Evolutionary conservation across 2,113 vertebrate genomes (phyloP), one percentile per base, ranked within the genome.

Genomic region (Strigops habroptila): DNA sequence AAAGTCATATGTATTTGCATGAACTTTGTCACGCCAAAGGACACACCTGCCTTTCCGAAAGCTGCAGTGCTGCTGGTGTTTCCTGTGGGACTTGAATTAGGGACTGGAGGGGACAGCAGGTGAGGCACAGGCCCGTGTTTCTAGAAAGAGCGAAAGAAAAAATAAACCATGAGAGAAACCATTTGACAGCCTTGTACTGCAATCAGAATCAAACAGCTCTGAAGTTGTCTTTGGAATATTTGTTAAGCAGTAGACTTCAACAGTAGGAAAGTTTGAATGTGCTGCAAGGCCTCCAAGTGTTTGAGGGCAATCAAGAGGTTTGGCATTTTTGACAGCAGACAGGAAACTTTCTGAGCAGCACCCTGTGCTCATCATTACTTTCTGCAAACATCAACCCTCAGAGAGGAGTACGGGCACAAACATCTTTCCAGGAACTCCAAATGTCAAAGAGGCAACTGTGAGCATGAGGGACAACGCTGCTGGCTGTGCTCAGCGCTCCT

Each of bases 91-190:
- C 60, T 62, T 70, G 55, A 68, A 28, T 55, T 53, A 75, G 12
- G 21, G 52, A 67, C 19, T 39, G 39, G 62, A 75, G 7, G 7
- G 18, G 23, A 90, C 9, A 10, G 27, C 44, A 74, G 35, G 30
- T 0, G 0, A 84, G 21, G 46, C 28, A 83, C 30, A 70, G 30
- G 11, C 17, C 28, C 14, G 33, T 1, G 0, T n/a, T 69, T 41
- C 22, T 17, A 65, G 30, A 30, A 92, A 44, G 4, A 37, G 48
- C 7, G 75, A 73, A 68, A 41, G 11, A 4, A 86, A 65, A 71
- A 53, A 41, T 48, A 71, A 48, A 79, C 1, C 7, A 30, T 67
- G 41, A 62, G 33, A 83, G 59, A 86, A 86, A 69, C 7, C 3
- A 1, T 62, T 43, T 57, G 33, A 70, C 31, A 46, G 46, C 30